Base-by-base conservation (phyloP, 2,888 invertebrate genomes). In the Nycteola revayana region DNA sequence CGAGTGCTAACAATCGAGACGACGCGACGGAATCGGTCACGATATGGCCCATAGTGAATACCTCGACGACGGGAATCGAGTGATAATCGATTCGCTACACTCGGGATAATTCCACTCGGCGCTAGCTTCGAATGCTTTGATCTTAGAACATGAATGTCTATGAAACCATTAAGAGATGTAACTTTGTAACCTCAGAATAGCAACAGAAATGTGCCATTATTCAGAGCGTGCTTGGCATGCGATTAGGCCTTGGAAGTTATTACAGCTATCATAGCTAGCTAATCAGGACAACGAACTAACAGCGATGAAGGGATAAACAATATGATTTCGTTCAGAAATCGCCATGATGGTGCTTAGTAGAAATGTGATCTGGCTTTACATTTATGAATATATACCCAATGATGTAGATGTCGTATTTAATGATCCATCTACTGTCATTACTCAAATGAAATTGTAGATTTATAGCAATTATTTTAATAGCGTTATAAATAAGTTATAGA, bases 61-160 rank as follows among this genome's bases (percentile, higher is more conserved):
- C 52, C 51, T 49, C 28, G 14, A 35, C 47, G 63, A 57, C 60
- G 60, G 73, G 66, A 68, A 62, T 64, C 66, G 53, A 61, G 55
- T 49, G 49, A 56, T 64, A 72, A 73, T 75, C 72, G 66, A 77
- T 75, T 77, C 61, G 77, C 52, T 56, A 64, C 68, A 73, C 66
- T 60, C 54, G 41, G 60, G 59, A 66, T 58, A 62, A 57, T 54
- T 53, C 48, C 35, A 47, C 42, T 46, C 51, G 54, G 54, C 25
- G 33, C 36, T 30, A 38, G 45, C 60, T 59, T 57, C 59, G 51
- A 57, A 57, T 45, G 45, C 60, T 59, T 57, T 59, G 52, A 57
- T 59, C 45, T 47, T 42, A 29, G 31, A 36, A 48, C 56, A 39
- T 57, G 38, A 45, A 45, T 42, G 36, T 46, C 36, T 55, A 43